Conservation (phyloP, 2,888 invertebrate species). For the Sthenelais limicola region DNA sequence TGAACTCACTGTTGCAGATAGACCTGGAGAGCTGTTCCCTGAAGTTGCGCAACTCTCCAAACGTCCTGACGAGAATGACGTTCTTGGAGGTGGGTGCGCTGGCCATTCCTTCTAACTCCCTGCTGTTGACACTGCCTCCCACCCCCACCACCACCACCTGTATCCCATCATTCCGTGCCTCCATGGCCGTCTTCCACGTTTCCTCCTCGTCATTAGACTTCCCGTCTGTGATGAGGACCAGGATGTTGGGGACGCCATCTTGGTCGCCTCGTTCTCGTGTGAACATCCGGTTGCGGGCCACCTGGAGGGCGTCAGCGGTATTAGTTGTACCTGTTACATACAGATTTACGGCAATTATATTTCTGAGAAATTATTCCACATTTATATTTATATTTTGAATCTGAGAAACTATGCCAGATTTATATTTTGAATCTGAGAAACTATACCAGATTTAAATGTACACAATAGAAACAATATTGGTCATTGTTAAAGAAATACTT, state of each 20-base stretch:
- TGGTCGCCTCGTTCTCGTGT: slow-evolving; percentile 29
- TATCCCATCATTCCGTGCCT: slow-evolving; percentile 41
- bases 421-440: too few species aligned
- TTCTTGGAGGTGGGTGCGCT: slow-evolving; percentile 54
- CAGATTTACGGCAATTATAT: too few species aligned
- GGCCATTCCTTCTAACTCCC: slow-evolving; percentile 61
- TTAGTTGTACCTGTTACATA: too few species aligned
- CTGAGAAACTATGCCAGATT: too few species aligned
- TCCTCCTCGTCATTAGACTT: slow-evolving; percentile 37
- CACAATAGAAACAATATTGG: too few species aligned
- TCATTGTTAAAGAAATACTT: too few species aligned
- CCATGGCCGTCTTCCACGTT: slow-evolving; percentile 48
- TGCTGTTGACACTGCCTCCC: slow-evolving; percentile 47
- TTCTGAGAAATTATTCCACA: too few species aligned
- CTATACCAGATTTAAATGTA: too few species aligned
- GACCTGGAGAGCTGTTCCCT: slow-evolving; percentile 38
- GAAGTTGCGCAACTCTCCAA: slow-evolving; percentile 37
- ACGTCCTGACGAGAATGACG: slow-evolving; percentile 44
- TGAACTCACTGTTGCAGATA: slow-evolving; percentile 58
- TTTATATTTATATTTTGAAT: too few species aligned
- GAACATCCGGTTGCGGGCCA: slow-evolving; percentile 44
- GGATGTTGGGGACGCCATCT: slow-evolving; percentile 26
- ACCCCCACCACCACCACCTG: slow-evolving; percentile 41
- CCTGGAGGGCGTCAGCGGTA: slow-evolving; percentile 35
- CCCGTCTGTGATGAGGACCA: slow-evolving; percentile 37